Evolutionary conservation across 2,888 invertebrate species (phyloP).

Genomic region (Drosophila neotestacea): DNA sequence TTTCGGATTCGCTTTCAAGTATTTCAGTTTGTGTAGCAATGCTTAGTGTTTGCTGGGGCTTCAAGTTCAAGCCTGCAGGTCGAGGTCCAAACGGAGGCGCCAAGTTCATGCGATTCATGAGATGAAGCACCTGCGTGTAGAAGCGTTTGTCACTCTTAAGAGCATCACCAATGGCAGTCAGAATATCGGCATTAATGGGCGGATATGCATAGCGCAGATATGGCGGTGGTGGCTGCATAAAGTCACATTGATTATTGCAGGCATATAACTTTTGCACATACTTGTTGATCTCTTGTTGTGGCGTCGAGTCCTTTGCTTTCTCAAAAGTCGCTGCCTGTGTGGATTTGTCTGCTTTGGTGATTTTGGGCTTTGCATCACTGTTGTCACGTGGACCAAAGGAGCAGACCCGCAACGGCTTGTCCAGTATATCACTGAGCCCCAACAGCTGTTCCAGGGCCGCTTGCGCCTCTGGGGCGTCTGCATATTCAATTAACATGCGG

Average conservation of each 20-base stretch:
- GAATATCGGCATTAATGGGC: slow-evolving; percentile 89
- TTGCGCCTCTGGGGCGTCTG: slow-evolving; percentile 48
- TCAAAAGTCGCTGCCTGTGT: slow-evolving; percentile 47
- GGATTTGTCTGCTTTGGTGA: slow-evolving; percentile 41
- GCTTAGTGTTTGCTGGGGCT: slow-evolving; percentile 18
- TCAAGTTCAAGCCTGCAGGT: slow-evolving; percentile 18
- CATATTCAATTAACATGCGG: slow-evolving; percentile 71
- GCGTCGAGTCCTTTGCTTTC: slow-evolving; percentile 26
- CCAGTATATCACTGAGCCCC: slow-evolving; percentile 46
- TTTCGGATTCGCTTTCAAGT: slow-evolving; percentile 75
- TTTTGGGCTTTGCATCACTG: neutral
- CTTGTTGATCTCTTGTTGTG: slow-evolving; percentile 79
- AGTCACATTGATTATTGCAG: slow-evolving; percentile 87
- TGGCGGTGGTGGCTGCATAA: slow-evolving; percentile 91
- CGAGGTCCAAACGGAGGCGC: slow-evolving; percentile 91
- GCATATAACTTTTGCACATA: slow-evolving; percentile 87
- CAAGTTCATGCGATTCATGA: slow-evolving; percentile 98
- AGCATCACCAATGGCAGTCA: slow-evolving; percentile 92
- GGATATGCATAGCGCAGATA: slow-evolving; percentile 93
- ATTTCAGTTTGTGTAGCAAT: slow-evolving; percentile 77
- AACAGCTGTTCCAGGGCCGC: slow-evolving; percentile 64
- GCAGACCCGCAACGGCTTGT: slow-evolving; percentile 61
- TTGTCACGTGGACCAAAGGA: slow-evolving; percentile 45
- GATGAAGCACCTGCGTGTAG: slow-evolving; percentile 93
- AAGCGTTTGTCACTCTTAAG: slow-evolving; percentile 92